phyloP scores from a whole-genome alignment of 2,113 vertebrate species.

The Bufo bufo region DNA sequence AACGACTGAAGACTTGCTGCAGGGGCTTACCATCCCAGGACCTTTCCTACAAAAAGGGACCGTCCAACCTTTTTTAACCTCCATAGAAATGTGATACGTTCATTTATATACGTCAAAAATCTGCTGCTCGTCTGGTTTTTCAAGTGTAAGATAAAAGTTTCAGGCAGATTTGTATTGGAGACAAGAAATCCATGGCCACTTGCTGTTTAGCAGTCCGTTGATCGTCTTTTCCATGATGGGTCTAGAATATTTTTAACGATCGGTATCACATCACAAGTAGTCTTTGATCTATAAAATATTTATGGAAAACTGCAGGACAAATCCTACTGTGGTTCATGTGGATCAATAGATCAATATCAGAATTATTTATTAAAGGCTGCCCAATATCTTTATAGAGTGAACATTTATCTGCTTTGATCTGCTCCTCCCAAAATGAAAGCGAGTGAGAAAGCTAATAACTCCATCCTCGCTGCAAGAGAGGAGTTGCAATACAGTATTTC shows the following conservation, averaged over 20 bases:
- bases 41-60: background rate
- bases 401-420: background rate
- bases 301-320: background rate
- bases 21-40: background rate
- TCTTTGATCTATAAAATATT: background rate
- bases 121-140: background rate
- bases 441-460: background rate
- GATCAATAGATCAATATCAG: constrained; percentile 6
- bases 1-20: background rate
- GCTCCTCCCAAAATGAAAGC: background rate
- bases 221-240: background rate
- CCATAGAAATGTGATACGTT: background rate
- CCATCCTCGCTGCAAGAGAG: background rate
- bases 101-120: background rate
- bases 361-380: constrained; percentile 7
- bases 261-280: background rate
- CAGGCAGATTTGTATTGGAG: background rate
- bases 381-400: background rate
- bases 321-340: background rate
- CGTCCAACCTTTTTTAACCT: background rate
- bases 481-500: background rate
- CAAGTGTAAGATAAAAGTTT: background rate
- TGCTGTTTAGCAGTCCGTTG: background rate
- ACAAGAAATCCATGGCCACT: background rate
- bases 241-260: background rate